These are phyloP conservation scores for Phainopepla nitens DNA, from an alignment of 2,113 vertebrate species.

Conservation along the genomic window DNA sequence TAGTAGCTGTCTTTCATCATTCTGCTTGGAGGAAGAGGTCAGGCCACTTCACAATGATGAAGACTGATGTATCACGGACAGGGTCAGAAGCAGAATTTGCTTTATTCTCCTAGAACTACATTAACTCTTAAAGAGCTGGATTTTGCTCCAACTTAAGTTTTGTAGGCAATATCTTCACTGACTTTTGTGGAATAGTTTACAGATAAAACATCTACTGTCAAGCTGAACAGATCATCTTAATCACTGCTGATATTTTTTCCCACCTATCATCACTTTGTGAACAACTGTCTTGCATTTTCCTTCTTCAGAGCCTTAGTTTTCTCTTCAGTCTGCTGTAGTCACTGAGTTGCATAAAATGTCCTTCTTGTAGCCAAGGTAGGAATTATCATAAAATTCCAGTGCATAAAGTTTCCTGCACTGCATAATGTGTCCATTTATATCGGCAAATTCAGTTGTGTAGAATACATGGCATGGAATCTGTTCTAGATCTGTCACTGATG, in stretches of 20 bases:
- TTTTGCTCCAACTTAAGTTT: background rate
- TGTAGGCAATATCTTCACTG: background rate
- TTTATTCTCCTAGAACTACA: background rate
- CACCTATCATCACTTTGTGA: background rate
- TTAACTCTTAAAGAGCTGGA: slow-evolving; percentile 17
- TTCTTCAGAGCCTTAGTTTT: background rate
- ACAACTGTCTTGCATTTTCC: background rate
- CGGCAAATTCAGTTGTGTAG: background rate
- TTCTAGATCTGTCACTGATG: background rate
- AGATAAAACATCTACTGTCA: background rate
- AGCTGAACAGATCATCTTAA: background rate
- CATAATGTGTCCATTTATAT: background rate
- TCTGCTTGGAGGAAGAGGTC: slow-evolving; percentile 28
- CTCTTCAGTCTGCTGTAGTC: background rate
- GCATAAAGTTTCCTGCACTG: background rate
- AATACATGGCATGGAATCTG: background rate
- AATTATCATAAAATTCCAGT: background rate
- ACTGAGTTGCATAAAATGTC: background rate
- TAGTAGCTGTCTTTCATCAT: slow-evolving; percentile 11
- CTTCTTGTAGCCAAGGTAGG: background rate
- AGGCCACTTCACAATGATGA: background rate
- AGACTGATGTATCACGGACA: background rate
- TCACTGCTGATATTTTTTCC: background rate
- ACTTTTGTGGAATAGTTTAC: background rate
- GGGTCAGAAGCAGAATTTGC: slow-evolving; percentile 26